phyloP scores from a whole-genome alignment of 1,140 invertebrate species.

The Drosophila teissieri region DNA sequence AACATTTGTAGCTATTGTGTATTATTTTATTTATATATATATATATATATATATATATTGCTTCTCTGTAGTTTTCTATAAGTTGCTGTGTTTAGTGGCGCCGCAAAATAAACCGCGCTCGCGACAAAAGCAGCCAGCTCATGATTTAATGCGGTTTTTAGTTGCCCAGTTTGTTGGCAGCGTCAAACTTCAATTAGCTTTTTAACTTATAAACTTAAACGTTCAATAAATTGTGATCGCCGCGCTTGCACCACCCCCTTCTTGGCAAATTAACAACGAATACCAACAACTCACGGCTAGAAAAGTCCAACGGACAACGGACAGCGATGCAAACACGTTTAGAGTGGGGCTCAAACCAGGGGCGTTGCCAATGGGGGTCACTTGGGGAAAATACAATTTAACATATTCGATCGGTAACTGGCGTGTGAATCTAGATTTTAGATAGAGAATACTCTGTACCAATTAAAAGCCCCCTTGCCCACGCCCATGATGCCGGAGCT shows the following conservation, averaged over 20 bases:
- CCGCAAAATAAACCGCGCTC: conserved; percentile 30
- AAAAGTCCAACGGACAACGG: conserved; percentile 59
- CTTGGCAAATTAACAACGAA: conserved; percentile 47
- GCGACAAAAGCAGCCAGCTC: conserved; percentile 38
- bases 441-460: not conserved
- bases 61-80: conserved; percentile 1
- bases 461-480: not conserved
- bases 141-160: conserved; percentile 27
- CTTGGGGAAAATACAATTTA: no score
- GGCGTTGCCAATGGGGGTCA: not conserved
- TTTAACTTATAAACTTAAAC: conserved; percentile 75
- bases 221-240: conserved; percentile 66
- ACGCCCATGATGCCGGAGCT: conserved; percentile 14
- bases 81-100: conserved; percentile 36
- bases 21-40: not conserved
- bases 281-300: conserved; percentile 50
- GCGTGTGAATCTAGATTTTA: no score
- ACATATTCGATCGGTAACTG: no score
- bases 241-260: not conserved
- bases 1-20: conserved; percentile 22
- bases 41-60: no score
- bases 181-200: conserved; percentile 76
- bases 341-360: conserved; percentile 1
- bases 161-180: conserved; percentile 32
- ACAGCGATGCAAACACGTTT: conserved; percentile 64